Evolutionary conservation across 2,888 invertebrate genomes (phyloP), one percentile per base, ranked within the genome.

Genomic region (Pomacea canaliculata): DNA sequence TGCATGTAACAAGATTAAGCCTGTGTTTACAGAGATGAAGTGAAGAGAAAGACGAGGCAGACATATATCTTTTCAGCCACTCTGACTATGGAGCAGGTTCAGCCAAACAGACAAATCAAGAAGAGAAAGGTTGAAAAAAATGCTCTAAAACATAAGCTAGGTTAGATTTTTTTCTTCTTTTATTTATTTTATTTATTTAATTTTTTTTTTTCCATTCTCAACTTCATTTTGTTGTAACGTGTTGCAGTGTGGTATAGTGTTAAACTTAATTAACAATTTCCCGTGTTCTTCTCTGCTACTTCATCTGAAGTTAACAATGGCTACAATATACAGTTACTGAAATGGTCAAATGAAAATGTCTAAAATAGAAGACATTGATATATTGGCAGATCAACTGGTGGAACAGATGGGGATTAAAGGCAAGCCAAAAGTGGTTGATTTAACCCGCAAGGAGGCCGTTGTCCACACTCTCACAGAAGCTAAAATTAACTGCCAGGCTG

Each of bases 11-110:
- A 37, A 37, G 4, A 5, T 37, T 37, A 56, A 16, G 2, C 19
- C 51, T 63, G 18, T 23, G 7, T 49, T 66, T 72, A 23, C 76
- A 63, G 67, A 70, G 60, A 49, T 77, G 67, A 78, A 76, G 93
- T 18, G 10, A 63, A 12, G n/a, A n/a, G 19, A 19, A n/a, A 93
- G 66, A 82, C 77, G 60, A 92, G 98, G 4, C 98, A 99, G 91
- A 98, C 95, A 88, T 97, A 99, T 89, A 96, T 99, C 0, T 99
- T 98, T 92, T 99, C 99, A 0, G 99, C 99, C 19, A 99, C 99
- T 0, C 92, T 99, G 56, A 97, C 98, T 0, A 91, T 98, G 88
- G 95, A 97, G 0, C 97, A 98, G 82, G 83, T 86, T 82, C 95
- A 96, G 76, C 92, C 97, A 66, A 95, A 96, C 0, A 82, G 91